phyloP scores from a whole-genome alignment of 23 tunicate species.

The Styela clava region DNA sequence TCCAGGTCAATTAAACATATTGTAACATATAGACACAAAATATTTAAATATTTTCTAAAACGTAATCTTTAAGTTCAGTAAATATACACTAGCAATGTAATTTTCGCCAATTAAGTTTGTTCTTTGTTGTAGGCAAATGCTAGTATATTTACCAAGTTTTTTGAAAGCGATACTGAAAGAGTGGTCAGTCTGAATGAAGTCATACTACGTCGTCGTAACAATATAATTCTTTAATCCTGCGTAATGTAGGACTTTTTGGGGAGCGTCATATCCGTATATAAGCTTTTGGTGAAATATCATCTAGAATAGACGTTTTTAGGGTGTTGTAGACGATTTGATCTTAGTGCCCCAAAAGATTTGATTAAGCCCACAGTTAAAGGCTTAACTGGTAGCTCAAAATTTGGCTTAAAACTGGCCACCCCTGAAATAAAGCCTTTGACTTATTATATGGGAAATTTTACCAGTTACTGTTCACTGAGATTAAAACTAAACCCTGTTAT shows the following conservation, averaged over 20 bases:
- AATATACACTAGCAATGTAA: too few species aligned
- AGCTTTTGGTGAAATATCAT: not conserved
- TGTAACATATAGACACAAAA: too few species aligned
- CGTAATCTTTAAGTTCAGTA: too few species aligned
- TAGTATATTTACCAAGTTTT: too few species aligned
- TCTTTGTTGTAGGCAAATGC: too few species aligned
- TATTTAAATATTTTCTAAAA: too few species aligned
- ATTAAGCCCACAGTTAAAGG: not conserved
- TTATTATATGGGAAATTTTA: not conserved
- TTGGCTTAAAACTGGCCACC: not conserved
- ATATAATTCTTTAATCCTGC: not conserved
- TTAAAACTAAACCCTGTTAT: not conserved
- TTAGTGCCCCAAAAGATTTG: not conserved
- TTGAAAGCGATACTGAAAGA: too few species aligned
- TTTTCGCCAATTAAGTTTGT: too few species aligned
- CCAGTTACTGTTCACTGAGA: not conserved
- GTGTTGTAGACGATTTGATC: not conserved
- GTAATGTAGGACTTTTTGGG: not conserved
- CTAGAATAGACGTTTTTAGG: not conserved
- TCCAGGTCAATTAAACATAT: not conserved
- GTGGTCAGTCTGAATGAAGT: not conserved
- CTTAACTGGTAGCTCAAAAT: not conserved
- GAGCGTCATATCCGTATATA: not conserved
- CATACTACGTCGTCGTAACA: not conserved
- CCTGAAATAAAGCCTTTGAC: not conserved